Evolutionary conservation across 2,888 invertebrate genomes (phyloP).

Genomic region (Lithophane leautieri): DNA sequence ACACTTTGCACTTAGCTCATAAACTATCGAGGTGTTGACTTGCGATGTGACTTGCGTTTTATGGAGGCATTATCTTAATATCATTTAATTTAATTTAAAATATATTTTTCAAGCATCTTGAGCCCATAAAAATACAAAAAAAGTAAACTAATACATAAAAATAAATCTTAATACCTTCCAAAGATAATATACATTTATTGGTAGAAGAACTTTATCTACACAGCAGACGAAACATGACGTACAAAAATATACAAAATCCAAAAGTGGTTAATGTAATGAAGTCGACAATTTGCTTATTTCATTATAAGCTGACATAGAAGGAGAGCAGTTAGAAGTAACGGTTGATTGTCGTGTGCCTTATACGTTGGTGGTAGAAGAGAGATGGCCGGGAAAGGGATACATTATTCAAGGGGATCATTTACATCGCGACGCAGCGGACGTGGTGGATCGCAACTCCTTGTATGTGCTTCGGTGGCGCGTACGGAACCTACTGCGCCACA

Average conservation of each 20-base stretch:
- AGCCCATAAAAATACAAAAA: background rate
- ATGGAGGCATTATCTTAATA: background rate
- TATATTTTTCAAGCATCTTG: too few relatives aligned
- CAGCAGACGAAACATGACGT: conserved; percentile 1
- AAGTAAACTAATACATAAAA: too few relatives aligned
- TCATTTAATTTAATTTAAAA: background rate
- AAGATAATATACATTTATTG: background rate
- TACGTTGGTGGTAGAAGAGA: conserved; percentile 82
- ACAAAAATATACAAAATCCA: conserved; percentile 19
- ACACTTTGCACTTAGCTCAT: conserved; percentile 33
- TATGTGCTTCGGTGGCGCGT: conserved; percentile 82
- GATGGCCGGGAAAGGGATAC: conserved; percentile 86
- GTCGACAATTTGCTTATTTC: conserved; percentile 64
- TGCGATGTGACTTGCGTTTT: conserved; percentile 4
- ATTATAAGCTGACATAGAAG: conserved; percentile 75
- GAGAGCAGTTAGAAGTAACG: conserved; percentile 86
- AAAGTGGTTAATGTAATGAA: conserved; percentile 65
- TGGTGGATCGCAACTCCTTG: conserved; percentile 85
- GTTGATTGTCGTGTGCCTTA: conserved; percentile 86
- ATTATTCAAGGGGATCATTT: conserved; percentile 90
- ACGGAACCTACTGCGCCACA: conserved; percentile 80
- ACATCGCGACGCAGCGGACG: conserved; percentile 85
- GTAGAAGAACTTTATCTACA: background rate
- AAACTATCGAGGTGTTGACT: conserved; percentile 19
- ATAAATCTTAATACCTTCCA: background rate